These are phyloP conservation scores for Oreochromis grahami DNA, from an alignment of 2,797 vertebrate genomes.

Conservation along the genomic window DNA sequence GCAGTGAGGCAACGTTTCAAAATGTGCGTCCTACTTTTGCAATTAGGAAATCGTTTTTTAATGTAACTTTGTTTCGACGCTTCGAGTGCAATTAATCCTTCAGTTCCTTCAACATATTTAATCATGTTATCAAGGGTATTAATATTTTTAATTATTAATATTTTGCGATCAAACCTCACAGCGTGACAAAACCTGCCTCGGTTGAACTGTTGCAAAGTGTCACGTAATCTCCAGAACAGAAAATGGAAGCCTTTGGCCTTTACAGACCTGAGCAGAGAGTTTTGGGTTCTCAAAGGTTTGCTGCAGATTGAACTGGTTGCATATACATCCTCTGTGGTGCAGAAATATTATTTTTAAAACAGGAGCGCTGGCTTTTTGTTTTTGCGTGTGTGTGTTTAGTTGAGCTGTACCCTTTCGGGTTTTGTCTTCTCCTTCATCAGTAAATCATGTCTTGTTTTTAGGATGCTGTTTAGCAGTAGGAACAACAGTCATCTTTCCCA, in stretches of 20 bases:
- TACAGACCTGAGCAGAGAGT: conserved; percentile 1
- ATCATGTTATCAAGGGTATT: not conserved
- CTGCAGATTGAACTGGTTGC: not conserved
- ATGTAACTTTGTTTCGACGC: not conserved
- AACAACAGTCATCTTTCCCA: not conserved
- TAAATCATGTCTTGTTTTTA: not conserved
- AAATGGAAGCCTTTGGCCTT: not conserved
- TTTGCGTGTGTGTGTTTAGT: not conserved
- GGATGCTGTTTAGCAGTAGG: not conserved
- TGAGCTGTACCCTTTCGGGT: not conserved
- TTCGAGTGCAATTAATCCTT: not conserved
- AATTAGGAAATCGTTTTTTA: not conserved
- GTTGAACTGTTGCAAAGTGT: not conserved
- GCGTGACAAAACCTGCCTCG: not conserved
- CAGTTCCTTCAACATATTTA: not conserved
- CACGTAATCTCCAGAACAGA: not conserved
- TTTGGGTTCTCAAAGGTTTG: conserved; percentile 8
- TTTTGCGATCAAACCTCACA: not conserved
- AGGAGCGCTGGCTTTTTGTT: not conserved
- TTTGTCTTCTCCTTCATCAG: not conserved
- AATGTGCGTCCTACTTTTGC: conserved; percentile 5
- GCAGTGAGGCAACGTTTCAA: not conserved
- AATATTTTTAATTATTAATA: too few relatives aligned
- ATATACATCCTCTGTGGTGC: not conserved
- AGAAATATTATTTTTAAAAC: not conserved